A percentile compares a stretch with the other conserved stretches of the same genome.
phyloP scores from a whole-genome alignment of 2,797 vertebrate genomes.

The Gymnodraco acuticeps region DNA sequence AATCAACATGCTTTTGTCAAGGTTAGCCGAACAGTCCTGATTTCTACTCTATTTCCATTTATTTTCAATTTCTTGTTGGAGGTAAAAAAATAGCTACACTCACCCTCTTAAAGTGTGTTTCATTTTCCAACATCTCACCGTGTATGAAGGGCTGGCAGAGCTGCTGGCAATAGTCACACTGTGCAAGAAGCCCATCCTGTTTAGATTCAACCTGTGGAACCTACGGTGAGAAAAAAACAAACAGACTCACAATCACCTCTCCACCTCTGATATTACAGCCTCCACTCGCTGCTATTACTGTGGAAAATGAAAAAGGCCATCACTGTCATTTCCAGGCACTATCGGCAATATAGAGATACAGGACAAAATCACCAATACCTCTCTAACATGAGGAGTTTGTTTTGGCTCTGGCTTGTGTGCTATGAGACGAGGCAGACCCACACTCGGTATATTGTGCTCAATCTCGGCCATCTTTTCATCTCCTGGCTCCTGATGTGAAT shows the following conservation, averaged over 20 bases:
- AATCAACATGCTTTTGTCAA: constrained; percentile 39
- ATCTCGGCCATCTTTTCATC: constrained; percentile 15
- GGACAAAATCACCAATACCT: constrained; percentile 39
- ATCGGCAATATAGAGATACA: constrained; percentile 48
- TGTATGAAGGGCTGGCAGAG: constrained; percentile 57
- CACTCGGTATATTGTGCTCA: not conserved
- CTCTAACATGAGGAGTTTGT: constrained; percentile 50
- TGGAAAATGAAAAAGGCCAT: constrained; percentile 61
- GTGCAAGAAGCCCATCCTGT: constrained; percentile 45
- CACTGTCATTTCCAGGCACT: constrained; percentile 54
- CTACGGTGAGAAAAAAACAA: constrained; percentile 55
- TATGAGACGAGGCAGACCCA: constrained; percentile 40
- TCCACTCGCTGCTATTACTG: constrained; percentile 64
- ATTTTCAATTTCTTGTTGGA: constrained; percentile 36
- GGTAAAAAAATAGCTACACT: constrained; percentile 47
- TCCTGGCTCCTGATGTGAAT: constrained; percentile 31
- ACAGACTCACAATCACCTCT: constrained; percentile 65
- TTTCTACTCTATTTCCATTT: constrained; percentile 42
- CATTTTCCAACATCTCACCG: constrained; percentile 44
- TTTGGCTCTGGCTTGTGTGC: constrained; percentile 59
- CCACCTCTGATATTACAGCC: constrained; percentile 69
- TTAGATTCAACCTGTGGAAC: constrained; percentile 59
- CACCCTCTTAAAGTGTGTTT: constrained; percentile 51
- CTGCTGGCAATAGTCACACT: constrained; percentile 67
- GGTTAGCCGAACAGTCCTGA: constrained; percentile 39